Evolutionary conservation across 2,797 vertebrate species (phyloP), one percentile per base, ranked within the genome.

Genomic region (Neoniphon sammara): DNA sequence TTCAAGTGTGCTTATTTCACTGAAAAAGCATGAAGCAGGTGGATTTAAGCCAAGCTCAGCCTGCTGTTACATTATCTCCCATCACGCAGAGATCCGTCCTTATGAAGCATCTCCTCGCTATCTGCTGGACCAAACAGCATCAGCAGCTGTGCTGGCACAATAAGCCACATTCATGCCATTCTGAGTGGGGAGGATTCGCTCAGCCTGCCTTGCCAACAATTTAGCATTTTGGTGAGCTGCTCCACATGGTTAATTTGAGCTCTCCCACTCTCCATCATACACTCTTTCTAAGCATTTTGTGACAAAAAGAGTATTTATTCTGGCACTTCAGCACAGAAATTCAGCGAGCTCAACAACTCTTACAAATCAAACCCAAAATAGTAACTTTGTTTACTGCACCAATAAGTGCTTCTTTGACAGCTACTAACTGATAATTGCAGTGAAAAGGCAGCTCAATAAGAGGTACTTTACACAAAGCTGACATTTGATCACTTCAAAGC

Each of bases 131-230:
- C 60, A 27, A 77, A 70, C 55, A 69, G 62, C 66, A 36, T 27
- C 7, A 63, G 30, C 80, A 81, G 73, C 63, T 75, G 83, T 60
- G 68, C 12, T 53, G 46, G 25, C 25, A 82, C 66, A 83, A 83
- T 77, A 47, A 60, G 42, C 42, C 66, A 67, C 53, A 75, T 71
- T 88, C 76, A 85, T 75, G 46, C 46, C 60, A 3, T 47, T 65
- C 60, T 60, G 54, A 42, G 61, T 4, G 25, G 66, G 66, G 83
- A 80, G n/a, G 59, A 61, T 78, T 70, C 68, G 56, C 55, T 75
- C 30, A 27, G 20, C 39, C 46, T 2, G 0, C 42, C 53, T 20
- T 56, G 70, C 77, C 79, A 90, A 80, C 54, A 60, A 75, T 75
- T 82, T 42, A 23, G n/a, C 52, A 72, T 88, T 81, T 80, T 66